These are phyloP conservation scores for Zygaena filipendulae DNA, from an alignment of 2,888 invertebrate species.

Conservation along the genomic window DNA sequence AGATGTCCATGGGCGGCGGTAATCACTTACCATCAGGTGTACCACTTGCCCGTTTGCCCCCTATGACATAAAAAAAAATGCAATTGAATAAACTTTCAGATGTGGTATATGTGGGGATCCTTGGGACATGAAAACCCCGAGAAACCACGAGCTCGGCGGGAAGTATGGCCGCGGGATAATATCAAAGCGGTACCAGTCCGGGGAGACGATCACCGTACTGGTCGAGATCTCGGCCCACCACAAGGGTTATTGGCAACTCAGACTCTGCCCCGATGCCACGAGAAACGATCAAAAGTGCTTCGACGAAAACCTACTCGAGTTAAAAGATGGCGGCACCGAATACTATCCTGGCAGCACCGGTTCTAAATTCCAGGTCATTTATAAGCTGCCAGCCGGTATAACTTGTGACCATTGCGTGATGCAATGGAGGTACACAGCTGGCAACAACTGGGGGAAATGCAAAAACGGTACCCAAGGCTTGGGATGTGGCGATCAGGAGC, in stretches of 20 bases:
- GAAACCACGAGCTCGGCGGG: constrained; percentile 84
- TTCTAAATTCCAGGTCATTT: constrained; percentile 69
- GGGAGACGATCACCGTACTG: constrained; percentile 72
- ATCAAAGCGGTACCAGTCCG: constrained; percentile 75
- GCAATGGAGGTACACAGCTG: constrained; percentile 89
- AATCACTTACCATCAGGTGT: too few species aligned
- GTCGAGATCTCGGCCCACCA: constrained; percentile 87
- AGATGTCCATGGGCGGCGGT: too few species aligned
- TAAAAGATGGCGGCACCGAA: constrained; percentile 62
- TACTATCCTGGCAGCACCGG: constrained; percentile 76
- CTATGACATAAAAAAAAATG: too few species aligned
- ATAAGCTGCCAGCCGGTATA: constrained; percentile 68
- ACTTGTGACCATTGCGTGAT: constrained; percentile 83
- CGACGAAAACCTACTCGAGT: constrained; percentile 72
- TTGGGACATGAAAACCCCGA: constrained; percentile 74
- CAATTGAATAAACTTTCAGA: too few species aligned
- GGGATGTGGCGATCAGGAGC: constrained; percentile 89
- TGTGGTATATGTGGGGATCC: constrained; percentile 89
- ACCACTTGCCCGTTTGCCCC: too few species aligned
- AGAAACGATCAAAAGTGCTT: constrained; percentile 78
- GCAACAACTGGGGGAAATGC: constrained; percentile 84
- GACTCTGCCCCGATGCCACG: constrained; percentile 76
- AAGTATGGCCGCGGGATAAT: constrained; percentile 81
- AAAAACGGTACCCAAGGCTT: constrained; percentile 75
- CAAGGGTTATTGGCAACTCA: constrained; percentile 85